Percentiles rank a stretch among this genome's conserved stretches.
phyloP scores from a whole-genome alignment of 2,888 invertebrate genomes.

The Spialia ferax region DNA sequence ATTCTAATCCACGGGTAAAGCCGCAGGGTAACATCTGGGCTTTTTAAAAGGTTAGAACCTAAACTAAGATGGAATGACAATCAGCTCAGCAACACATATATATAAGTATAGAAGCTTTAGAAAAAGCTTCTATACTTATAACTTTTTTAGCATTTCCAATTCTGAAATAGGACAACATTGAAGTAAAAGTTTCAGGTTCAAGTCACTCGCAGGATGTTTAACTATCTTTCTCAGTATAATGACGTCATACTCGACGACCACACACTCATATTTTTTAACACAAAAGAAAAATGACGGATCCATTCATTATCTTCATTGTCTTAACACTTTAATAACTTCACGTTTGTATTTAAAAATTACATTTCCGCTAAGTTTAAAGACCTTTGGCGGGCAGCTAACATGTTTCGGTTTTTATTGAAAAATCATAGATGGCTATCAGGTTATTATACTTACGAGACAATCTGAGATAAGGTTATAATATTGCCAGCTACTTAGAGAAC shows the following conservation, averaged over 20 bases:
- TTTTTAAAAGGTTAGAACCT: too few species aligned
- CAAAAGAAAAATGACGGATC: conserved; percentile 6
- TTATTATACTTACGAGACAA: conserved; percentile 46
- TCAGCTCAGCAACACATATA: too few species aligned
- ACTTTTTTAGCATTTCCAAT: too few species aligned
- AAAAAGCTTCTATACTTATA: too few species aligned
- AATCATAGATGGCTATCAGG: conserved; percentile 51
- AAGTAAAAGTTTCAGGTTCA: too few species aligned
- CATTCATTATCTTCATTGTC: conserved; percentile 12
- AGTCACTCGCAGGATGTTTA: too few species aligned
- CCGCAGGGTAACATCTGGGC: too few species aligned
- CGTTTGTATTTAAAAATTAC: conserved; percentile 41
- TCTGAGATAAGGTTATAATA: conserved; percentile 39
- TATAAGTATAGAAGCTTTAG: too few species aligned
- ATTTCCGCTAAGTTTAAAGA: conserved; percentile 51
- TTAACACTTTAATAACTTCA: conserved; percentile 19
- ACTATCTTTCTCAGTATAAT: too few species aligned
- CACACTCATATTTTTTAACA: neutral
- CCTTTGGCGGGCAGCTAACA: conserved; percentile 40
- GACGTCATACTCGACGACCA: conserved; percentile 2
- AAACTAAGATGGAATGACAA: too few species aligned
- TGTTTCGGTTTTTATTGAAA: conserved; percentile 50
- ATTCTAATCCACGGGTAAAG: too few species aligned
- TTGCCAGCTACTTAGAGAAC: neutral
- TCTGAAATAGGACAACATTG: too few species aligned